Conservation (phyloP, 1,140 invertebrate species). For the Drosophila ercepeae region DNA sequence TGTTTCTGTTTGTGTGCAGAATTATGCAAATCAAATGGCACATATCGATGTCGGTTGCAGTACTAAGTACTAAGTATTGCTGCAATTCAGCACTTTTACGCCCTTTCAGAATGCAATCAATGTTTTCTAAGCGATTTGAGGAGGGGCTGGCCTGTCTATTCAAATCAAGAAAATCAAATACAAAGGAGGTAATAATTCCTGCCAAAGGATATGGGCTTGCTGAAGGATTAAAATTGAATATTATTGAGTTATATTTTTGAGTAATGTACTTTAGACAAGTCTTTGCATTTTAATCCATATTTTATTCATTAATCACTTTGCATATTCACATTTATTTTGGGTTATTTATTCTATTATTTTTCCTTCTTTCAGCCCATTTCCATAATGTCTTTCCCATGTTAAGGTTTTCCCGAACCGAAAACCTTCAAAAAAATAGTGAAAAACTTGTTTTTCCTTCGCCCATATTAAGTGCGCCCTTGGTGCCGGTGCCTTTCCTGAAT, state of each 20-base stretch:
- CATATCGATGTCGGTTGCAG: slow-evolving; percentile 77
- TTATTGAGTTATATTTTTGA: background rate
- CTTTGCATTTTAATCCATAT: background rate
- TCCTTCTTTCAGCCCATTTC: slow-evolving; percentile 5
- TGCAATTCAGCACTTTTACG: slow-evolving; percentile 71
- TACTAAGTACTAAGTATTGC: too few relatives aligned
- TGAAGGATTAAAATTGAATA: slow-evolving; percentile 7
- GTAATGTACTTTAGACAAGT: too few relatives aligned
- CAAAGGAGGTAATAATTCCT: slow-evolving; percentile 16
- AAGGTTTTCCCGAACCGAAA: slow-evolving; percentile 20
- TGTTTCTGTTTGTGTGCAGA: slow-evolving; percentile 48
- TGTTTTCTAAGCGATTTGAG: slow-evolving; percentile 17
- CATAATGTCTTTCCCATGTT: slow-evolving; percentile 22
- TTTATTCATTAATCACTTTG: background rate
- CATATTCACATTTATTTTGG: background rate
- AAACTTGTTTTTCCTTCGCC: slow-evolving; percentile 29
- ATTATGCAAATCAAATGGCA: slow-evolving; percentile 81
- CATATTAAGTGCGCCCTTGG: slow-evolving; percentile 19
- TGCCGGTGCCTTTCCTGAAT: slow-evolving; percentile 18
- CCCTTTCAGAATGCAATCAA: slow-evolving; percentile 60
- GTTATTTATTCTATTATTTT: background rate
- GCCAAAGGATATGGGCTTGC: slow-evolving; percentile 3
- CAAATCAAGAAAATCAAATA: slow-evolving; percentile 17
- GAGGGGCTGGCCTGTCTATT: slow-evolving; percentile 29
- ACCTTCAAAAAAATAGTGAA: slow-evolving; percentile 30